Base-by-base conservation (phyloP, 2,888 invertebrate genomes). In the Drosophila setosimentum region DNA sequence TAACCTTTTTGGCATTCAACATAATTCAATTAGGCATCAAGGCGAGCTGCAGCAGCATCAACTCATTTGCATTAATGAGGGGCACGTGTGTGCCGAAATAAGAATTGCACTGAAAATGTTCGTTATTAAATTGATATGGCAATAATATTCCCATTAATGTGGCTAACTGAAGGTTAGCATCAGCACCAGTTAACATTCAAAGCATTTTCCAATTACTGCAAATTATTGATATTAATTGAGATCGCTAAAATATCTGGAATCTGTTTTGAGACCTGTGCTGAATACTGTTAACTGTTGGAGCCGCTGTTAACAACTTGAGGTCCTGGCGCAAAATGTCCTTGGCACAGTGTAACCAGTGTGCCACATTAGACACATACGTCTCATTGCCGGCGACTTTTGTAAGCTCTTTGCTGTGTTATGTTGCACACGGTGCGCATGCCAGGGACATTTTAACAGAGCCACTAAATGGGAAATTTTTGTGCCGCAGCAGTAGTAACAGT, bases 1-100 rank as follows among this genome's bases (percentile, higher is more conserved):
- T 85, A 89, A 89, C 86, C 88, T 74, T 87, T 88, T 77, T 83
- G 87, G 77, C 80, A 85, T 85, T 68, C 86, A 87, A 69, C 73
- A 89, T 89, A 88, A 89, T 85, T 88, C 83, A 88, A 85, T 87
- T 85, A 80, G 82, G 65, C 87, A 76, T 79, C 78, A 77, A 72
- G 55, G 64, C 60, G 73, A 51, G 35, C 24, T 45, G 53, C 51
- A 55, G 42, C 30, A 57, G 49, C 49, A 54, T 54, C 61, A 74
- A 51, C 72, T 69, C 78, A 86, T 83, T 83, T 80, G 89, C 87
- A 88, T 86, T 83, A 88, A 88, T 80, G 78, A 81, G 42, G 50
- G 66, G 77, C 83, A 86, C 82, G 87, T 88, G 84, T 61, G 60
- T 18, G 49, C 29, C 16, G 68, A 51, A 50, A 49, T 53, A 55